Conservation (phyloP, 2,113 vertebrate genomes). For the Neogobius melanostomus region DNA sequence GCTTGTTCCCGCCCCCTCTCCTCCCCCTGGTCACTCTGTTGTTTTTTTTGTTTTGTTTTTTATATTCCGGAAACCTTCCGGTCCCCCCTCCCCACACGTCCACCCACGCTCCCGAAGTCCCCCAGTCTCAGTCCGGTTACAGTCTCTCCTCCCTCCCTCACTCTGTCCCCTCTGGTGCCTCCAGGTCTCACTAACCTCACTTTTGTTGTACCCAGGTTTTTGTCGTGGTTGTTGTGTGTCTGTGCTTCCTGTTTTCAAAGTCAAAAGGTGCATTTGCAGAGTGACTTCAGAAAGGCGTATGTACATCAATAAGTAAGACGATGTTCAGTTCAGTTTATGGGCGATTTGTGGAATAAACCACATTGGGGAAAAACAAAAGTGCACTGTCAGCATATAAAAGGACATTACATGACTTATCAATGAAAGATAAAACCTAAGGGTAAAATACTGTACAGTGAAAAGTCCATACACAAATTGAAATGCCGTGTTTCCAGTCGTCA, state of each 20-base stretch:
- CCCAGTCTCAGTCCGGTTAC: neutral
- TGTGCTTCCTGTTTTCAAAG: constrained; percentile 4
- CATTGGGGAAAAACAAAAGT: too few relatives aligned
- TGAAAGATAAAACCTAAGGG: too few relatives aligned
- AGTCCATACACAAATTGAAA: too few relatives aligned
- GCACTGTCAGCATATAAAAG: too few relatives aligned
- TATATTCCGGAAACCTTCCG: constrained; percentile 25
- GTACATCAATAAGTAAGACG: too few relatives aligned
- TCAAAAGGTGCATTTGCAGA: neutral
- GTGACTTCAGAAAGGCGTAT: neutral
- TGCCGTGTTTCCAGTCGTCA: too few relatives aligned
- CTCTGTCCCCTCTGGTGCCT: constrained; percentile 33
- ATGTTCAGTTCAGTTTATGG: too few relatives aligned
- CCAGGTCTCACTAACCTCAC: constrained; percentile 19
- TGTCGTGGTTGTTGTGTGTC: neutral
- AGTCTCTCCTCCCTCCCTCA: constrained; percentile 16
- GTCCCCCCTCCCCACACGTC: constrained; percentile 32
- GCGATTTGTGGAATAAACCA: too few relatives aligned
- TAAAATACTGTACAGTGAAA: too few relatives aligned
- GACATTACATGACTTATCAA: too few relatives aligned
- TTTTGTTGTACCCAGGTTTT: neutral
- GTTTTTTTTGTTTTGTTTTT: constrained; percentile 33
- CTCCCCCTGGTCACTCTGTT: constrained; percentile 44
- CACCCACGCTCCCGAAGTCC: constrained; percentile 34
- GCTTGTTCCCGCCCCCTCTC: constrained; percentile 73